Base-by-base conservation (phyloP, 1,140 invertebrate species). In the Lepeophtheirus salmonis region DNA sequence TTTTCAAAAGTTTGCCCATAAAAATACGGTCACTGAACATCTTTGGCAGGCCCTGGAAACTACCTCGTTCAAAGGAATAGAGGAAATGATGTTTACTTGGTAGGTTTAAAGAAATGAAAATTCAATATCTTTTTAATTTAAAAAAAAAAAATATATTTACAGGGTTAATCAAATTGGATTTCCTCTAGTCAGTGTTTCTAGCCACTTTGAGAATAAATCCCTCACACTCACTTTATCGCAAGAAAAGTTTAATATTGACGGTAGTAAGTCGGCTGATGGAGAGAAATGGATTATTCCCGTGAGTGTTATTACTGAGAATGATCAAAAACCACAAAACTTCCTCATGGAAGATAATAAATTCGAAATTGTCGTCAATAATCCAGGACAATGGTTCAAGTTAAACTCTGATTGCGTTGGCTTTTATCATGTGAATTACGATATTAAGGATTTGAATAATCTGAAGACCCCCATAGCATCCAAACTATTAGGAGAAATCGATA, bases 21-120 rank as follows among this genome's bases (percentile, higher is more conserved):
- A 74, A 26, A 95, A 98, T 69, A 90, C 94, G 2, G 81, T 83
- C 65, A 97, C 95, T 6, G 84, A 89, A 70, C 89, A 98, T 70
- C 74, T 99, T 51, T 99, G 94, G 94, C 75, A 78, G 1, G 83
- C 88, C 0, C 74, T 98, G 52, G 86, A 83, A 67, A 82, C 88
- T 67, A 83, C 87, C 0, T 92, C 88, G 63, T 83, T 81, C 0
- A 91, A 95, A 71, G 85, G 89, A n/a, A 83, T 98, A 0, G 78
- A 78, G 3, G 77, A 78, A 25, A 81, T 98, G 0, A 98, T 99
- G 95, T 63, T 64, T 20, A 72, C 71, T 6, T 80, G 79, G 79
- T 41, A 41, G n/a, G 30, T 41, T 41, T 41, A 41, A 41, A 41
- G n/a, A 41, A 41, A 41, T 41, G n/a, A 6, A 41, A 41, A n/a